phyloP scores from a whole-genome alignment of 2,797 vertebrate species.

The Anabacerthia variegaticeps region DNA sequence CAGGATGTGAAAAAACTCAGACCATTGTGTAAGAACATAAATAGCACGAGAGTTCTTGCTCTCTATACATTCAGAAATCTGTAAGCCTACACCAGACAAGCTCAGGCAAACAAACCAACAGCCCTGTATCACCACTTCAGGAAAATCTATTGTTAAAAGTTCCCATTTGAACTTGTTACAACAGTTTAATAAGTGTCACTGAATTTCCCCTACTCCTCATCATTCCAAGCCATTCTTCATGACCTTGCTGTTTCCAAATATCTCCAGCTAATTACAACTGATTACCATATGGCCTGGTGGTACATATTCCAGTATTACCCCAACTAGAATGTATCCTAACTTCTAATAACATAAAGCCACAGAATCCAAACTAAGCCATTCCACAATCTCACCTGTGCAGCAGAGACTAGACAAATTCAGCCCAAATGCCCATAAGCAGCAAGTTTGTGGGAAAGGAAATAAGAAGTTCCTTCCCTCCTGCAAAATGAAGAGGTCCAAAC shows the following conservation, averaged over 20 bases:
- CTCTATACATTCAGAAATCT: not conserved
- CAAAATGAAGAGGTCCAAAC: not conserved
- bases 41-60: not conserved
- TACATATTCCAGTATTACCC: not conserved
- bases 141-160: not conserved
- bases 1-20: not conserved
- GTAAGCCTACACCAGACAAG: not conserved
- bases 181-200: not conserved
- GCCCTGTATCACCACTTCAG: not conserved
- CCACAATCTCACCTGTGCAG: not conserved
- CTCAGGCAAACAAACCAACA: not conserved
- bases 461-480: not conserved
- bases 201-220: not conserved
- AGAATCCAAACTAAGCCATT: not conserved
- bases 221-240: not conserved
- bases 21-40: not conserved
- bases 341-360: not conserved
- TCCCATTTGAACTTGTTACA: not conserved
- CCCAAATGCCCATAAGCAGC: not conserved
- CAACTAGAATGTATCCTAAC: not conserved
- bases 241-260: not conserved
- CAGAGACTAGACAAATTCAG: not conserved
- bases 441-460: not conserved
- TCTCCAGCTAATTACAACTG: not conserved
- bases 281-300: not conserved